Percentiles rank a stretch among this genome's conserved stretches.
Evolutionary conservation across 2,888 invertebrate genomes (phyloP).

Genomic region (Alloplasta piceator): DNA sequence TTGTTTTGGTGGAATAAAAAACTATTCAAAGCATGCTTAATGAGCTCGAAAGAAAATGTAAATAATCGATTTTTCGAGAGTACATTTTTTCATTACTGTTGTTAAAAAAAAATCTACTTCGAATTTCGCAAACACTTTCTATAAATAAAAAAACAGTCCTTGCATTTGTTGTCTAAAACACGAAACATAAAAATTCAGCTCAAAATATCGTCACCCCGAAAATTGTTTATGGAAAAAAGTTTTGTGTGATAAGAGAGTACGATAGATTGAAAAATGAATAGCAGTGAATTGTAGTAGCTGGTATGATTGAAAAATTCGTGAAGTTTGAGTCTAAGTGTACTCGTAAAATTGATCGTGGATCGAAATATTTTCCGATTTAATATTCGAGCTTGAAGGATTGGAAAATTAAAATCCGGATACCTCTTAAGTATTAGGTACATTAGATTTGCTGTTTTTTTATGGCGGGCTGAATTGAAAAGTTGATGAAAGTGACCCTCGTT

Average conservation of each 20-base stretch:
- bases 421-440: conserved; percentile 38
- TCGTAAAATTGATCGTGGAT: neutral
- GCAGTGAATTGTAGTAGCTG: conserved; percentile 55
- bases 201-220: neutral
- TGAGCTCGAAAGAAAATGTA: no score
- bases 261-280: conserved; percentile 28
- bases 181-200: no score
- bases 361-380: conserved; percentile 3
- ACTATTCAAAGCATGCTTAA: no score
- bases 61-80: no score
- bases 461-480: no score
- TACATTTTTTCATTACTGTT: no score
- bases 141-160: no score
- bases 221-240: conserved; percentile 44
- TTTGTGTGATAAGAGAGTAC: conserved; percentile 10
- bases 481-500: neutral
- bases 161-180: no score
- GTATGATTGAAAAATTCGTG: conserved; percentile 4
- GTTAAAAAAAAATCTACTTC: no score
- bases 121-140: no score
- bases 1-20: no score
- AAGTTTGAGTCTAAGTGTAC: neutral
- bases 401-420: conserved; percentile 15
- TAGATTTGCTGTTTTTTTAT: neutral
- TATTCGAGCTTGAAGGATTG: conserved; percentile 2